Conservation (phyloP, 2,113 vertebrate species). For the Bettongia penicillata region DNA sequence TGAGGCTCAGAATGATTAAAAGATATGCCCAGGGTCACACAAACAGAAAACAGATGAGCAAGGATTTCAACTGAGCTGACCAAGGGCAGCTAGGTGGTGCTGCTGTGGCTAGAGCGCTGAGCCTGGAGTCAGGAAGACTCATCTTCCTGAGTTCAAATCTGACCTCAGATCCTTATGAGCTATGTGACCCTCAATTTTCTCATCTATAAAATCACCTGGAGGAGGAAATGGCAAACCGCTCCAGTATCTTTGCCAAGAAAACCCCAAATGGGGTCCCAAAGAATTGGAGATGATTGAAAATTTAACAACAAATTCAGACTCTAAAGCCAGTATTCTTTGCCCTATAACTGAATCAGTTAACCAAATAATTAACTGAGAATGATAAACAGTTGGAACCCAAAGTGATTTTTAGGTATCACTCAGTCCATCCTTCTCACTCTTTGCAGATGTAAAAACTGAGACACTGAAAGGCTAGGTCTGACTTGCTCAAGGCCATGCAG, state of each 20-base stretch:
- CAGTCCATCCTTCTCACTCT: not conserved
- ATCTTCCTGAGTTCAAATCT: not conserved
- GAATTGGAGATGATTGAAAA: not conserved
- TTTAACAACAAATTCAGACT: not conserved
- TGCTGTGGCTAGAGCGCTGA: not conserved
- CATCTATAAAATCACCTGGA: not conserved
- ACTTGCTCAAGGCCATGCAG: not conserved
- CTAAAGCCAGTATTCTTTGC: not conserved
- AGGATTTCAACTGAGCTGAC: not conserved
- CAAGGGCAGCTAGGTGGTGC: not conserved
- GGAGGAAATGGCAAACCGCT: not conserved
- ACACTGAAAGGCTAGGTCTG: not conserved
- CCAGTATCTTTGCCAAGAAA: not conserved
- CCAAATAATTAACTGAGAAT: not conserved
- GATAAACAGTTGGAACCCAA: not conserved
- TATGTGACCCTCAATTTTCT: not conserved
- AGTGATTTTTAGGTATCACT: not conserved
- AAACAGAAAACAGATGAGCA: not conserved
- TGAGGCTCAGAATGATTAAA: not conserved
- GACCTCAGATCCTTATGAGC: not conserved
- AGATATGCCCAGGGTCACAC: not conserved
- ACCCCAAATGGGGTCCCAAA: not conserved
- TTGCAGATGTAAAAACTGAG: not conserved
- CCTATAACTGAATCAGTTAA: not conserved
- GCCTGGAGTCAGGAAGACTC: not conserved